Conservation (phyloP, 2,888 invertebrate genomes). For the Melipona beecheii region DNA sequence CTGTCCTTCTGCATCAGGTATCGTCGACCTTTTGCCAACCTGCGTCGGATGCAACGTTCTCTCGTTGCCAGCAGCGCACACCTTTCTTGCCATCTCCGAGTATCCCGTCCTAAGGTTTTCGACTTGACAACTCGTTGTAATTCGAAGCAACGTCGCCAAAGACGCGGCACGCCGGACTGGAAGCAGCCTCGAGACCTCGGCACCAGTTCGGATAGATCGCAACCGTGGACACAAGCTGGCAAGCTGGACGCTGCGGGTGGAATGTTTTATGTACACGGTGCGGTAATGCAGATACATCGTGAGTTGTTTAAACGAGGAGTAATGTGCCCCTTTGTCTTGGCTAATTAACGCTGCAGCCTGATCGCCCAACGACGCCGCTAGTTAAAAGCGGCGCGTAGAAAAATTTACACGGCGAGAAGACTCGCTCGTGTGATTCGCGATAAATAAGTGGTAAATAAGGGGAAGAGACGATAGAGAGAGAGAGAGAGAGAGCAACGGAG, state of each 20-base stretch:
- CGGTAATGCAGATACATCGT: constrained; percentile 1
- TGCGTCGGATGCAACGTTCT: constrained; percentile 37
- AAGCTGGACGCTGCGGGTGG: not conserved
- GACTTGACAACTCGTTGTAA: constrained; percentile 79
- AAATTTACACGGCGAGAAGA: constrained; percentile 12
- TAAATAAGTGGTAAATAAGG: constrained; percentile 37
- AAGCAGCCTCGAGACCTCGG: not conserved
- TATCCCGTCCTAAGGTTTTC: constrained; percentile 39
- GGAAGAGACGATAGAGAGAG: not conserved
- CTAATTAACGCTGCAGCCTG: constrained; percentile 20
- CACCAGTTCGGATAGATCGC: not conserved
- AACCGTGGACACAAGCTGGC: not conserved
- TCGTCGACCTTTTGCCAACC: constrained; percentile 66
- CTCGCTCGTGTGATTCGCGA: constrained; percentile 12
- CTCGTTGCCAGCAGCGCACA: constrained; percentile 31
- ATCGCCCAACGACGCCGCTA: constrained; percentile 6
- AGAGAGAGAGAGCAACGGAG: not conserved
- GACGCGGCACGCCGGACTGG: not conserved
- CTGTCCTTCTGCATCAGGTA: constrained; percentile 49
- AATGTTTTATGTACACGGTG: not conserved
- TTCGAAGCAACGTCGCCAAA: constrained; percentile 58
- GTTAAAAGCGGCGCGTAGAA: not conserved
- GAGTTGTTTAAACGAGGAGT: constrained; percentile 24
- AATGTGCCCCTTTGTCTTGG: constrained; percentile 23
- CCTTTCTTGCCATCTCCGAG: constrained; percentile 27